Percentiles rank a stretch among this genome's conserved stretches.
Evolutionary conservation across 2,113 vertebrate species (phyloP).

Genomic region (Cyprinodon brontotheroides): DNA sequence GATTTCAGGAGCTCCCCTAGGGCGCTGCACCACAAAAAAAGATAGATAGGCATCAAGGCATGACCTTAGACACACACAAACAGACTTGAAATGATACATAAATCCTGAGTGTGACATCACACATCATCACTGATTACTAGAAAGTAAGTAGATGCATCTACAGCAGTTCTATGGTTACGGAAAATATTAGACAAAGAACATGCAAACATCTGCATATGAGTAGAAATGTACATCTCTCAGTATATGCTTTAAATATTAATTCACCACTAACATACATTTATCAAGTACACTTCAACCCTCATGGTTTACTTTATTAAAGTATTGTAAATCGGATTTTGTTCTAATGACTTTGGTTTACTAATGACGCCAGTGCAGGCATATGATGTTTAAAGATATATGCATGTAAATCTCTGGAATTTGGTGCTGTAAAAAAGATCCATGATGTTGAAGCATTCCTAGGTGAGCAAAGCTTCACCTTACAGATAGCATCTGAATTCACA

Average conservation of each 20-base stretch:
- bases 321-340: conserved; percentile 48
- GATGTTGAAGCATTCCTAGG: conserved; percentile 61
- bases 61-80: conserved; percentile 72
- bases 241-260: not conserved
- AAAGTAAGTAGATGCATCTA: conserved; percentile 13
- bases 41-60: conserved; percentile 77
- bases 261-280: not conserved
- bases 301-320: conserved; percentile 8
- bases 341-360: not conserved
- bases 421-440: conserved; percentile 48
- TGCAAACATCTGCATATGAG: not conserved
- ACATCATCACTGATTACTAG: conserved; percentile 40
- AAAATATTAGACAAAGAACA: not conserved
- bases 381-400: conserved; percentile 28
- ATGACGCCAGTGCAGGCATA: not conserved
- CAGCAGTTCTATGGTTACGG: not conserved
- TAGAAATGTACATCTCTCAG: not conserved
- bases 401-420: conserved; percentile 63
- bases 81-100: conserved; percentile 10
- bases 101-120: conserved; percentile 43
- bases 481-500: conserved; percentile 73
- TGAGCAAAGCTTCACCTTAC: conserved; percentile 75
- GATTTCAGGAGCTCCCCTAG: conserved; percentile 72
- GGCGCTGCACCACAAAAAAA: conserved; percentile 75
- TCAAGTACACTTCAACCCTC: not conserved